Evolutionary conservation across 2,797 vertebrate species (phyloP).

Genomic region (Ptychadena robeensis): DNA sequence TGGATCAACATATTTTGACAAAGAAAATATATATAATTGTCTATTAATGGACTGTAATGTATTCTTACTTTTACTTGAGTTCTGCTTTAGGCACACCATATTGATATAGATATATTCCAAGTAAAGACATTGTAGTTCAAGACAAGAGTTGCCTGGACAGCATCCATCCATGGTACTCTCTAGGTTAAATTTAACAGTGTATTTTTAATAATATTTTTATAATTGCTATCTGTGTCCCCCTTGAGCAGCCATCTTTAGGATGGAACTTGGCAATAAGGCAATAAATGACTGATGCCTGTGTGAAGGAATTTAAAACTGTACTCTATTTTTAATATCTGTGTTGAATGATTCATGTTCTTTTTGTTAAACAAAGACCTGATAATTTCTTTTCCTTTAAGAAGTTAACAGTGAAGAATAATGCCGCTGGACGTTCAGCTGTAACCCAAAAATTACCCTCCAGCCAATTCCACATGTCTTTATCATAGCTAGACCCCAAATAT

Average conservation of each 20-base stretch:
- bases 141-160: too few species aligned
- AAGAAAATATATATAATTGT: too few species aligned
- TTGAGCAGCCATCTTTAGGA: neutral
- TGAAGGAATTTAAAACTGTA: neutral
- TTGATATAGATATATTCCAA: too few species aligned
- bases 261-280: neutral
- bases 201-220: neutral
- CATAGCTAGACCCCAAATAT: slow-evolving; percentile 53
- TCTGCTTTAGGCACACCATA: too few species aligned
- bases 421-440: slow-evolving; percentile 49
- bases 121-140: too few species aligned
- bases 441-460: slow-evolving; percentile 50
- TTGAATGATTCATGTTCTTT: slow-evolving; percentile 5
- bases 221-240: neutral
- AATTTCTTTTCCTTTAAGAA: slow-evolving; percentile 14
- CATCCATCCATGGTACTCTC: too few species aligned
- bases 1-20: too few species aligned
- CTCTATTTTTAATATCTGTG: neutral
- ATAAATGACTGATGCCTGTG: neutral
- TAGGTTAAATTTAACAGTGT: neutral
- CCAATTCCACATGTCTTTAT: slow-evolving; percentile 48
- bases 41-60: too few species aligned
- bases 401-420: slow-evolving; percentile 36
- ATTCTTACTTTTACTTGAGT: too few species aligned
- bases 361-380: slow-evolving; percentile 22